Evolutionary conservation across 2,797 vertebrate species (phyloP).

Genomic region (Agapornis canus): DNA sequence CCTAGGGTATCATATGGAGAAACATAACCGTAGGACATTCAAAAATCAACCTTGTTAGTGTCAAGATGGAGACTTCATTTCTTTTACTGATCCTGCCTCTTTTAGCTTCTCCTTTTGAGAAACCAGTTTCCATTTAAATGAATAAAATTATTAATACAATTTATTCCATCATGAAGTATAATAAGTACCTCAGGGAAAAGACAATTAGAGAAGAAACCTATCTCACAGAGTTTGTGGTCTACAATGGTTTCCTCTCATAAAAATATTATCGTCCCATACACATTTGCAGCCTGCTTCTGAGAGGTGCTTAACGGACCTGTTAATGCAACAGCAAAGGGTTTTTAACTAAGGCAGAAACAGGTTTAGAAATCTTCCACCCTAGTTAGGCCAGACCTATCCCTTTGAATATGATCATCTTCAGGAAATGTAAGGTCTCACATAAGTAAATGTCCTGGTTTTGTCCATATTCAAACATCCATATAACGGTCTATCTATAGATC

Average conservation of each 20-base stretch:
- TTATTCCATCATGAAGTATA: background rate
- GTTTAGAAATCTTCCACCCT: background rate
- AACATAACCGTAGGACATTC: background rate
- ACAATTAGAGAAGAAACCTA: constrained; percentile 14
- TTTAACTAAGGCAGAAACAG: background rate
- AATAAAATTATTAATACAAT: constrained; percentile 30
- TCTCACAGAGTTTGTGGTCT: background rate
- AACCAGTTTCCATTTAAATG: constrained; percentile 15
- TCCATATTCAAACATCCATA: background rate
- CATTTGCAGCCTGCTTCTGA: background rate
- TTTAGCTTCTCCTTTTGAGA: background rate
- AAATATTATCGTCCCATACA: background rate
- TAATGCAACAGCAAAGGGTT: background rate
- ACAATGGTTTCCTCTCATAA: background rate
- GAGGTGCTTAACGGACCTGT: background rate
- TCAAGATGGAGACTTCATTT: background rate
- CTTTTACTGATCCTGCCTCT: background rate
- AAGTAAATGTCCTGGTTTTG: background rate
- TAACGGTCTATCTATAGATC: background rate
- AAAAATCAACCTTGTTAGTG: background rate
- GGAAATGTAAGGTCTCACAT: background rate
- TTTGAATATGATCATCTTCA: background rate
- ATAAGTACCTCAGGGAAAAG: constrained; percentile 16
- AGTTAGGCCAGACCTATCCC: background rate
- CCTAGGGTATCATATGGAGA: background rate